Evolutionary conservation across 2,888 invertebrate genomes (phyloP).

Genomic region (Latrodectus hesperus): DNA sequence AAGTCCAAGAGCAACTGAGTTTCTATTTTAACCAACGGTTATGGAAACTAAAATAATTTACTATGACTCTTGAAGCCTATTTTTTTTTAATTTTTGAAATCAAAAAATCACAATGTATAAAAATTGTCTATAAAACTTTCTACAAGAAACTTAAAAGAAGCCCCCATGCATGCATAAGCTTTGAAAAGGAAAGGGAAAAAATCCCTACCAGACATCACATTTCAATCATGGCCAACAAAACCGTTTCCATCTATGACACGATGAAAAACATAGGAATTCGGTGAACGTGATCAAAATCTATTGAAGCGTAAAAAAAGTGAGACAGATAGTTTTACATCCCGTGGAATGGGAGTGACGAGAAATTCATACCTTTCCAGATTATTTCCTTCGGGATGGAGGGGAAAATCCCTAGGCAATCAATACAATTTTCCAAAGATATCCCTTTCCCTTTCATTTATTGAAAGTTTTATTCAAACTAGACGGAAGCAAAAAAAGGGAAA

Average conservation of each 20-base stretch:
- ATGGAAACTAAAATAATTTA: too few species aligned
- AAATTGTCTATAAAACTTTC: too few species aligned
- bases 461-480: background rate
- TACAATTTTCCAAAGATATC: constrained; percentile 10
- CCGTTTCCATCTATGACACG: background rate
- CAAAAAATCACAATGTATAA: too few species aligned
- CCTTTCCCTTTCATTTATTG: constrained; percentile 1
- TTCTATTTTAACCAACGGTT: too few species aligned
- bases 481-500: too few species aligned
- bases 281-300: background rate
- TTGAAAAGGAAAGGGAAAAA: background rate
- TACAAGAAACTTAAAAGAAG: too few species aligned
- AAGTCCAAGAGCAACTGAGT: too few species aligned
- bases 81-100: too few species aligned
- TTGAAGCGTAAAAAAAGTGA: background rate
- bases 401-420: constrained; percentile 26
- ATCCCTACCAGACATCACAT: background rate
- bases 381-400: background rate
- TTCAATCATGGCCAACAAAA: background rate
- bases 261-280: background rate
- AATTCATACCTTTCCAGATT: background rate
- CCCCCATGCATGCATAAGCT: too few species aligned
- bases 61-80: too few species aligned
- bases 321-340: background rate
- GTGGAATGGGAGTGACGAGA: background rate